Base-by-base conservation (phyloP, 2,797 vertebrate genomes). In the Xiphophorus birchmanni region DNA sequence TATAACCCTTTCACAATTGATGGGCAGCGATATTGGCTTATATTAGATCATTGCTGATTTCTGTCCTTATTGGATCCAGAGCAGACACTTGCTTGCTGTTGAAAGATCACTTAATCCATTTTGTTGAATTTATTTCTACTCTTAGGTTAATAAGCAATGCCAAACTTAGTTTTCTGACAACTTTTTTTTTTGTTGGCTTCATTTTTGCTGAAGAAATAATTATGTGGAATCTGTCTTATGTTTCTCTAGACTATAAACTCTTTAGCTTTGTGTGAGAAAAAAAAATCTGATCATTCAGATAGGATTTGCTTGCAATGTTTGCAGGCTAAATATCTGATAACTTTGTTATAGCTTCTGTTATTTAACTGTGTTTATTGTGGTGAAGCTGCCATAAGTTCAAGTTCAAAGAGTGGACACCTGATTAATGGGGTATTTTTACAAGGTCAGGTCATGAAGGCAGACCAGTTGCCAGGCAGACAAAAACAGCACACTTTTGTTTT, bases 401-500 rank as follows among this genome's bases (percentile, higher is more conserved):
- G 71, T 86, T 71, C 10, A 67, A 75, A 42, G 0, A 37, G 47
- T 26, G 18, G 63, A 11, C 29, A 56, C 32, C 5, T 80, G 73
- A 88, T 79, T 32, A 76, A 80, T 50, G 50, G 76, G 35, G 50
- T n/a, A 32, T 82, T 84, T 80, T 60, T 84, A 63, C 78, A 77
- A 76, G 29, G 60, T 78, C 11, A 18, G 75, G 76, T 84, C 88
- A 73, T 77, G 84, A 88, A 92, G 32, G 60, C 47, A 52, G 79
- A 65, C n/a, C 26, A 77, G 84, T 89, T 88, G 79, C 84, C 76
- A 85, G 87, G 87, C 13, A 47, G 65, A 82, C 54, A 82, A 82
- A 90, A 91, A 87, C 76, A 91, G 35, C 80, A 83, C 23, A 18
- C 44, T 76, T 79, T 75, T 84, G 86, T 91, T 92, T 88, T 63